Evolutionary conservation across 2,797 vertebrate genomes (phyloP).

Genomic region (Helicolenus hilgendorfi): DNA sequence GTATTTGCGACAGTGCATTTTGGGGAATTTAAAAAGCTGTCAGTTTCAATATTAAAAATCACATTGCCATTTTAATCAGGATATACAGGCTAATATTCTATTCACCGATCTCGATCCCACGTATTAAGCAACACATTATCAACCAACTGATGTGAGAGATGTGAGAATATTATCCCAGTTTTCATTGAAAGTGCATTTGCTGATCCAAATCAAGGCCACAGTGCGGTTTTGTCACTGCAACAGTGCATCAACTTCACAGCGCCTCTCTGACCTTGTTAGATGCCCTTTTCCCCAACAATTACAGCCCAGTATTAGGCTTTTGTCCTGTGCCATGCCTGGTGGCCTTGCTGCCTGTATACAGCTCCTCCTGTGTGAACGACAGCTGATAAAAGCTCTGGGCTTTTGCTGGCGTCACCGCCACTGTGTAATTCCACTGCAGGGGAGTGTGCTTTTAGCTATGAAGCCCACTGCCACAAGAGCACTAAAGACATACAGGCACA

Average conservation of each 20-base stretch:
- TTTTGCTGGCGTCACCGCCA: conserved; percentile 77
- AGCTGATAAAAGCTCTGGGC: conserved; percentile 85
- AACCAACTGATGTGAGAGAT: neutral
- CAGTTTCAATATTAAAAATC: neutral
- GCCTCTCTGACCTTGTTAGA: conserved; percentile 80
- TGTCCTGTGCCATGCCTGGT: conserved; percentile 74
- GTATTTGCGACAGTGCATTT: neutral
- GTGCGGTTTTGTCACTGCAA: conserved; percentile 47
- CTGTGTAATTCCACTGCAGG: conserved; percentile 86
- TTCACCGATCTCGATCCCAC: neutral
- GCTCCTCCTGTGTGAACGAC: conserved; percentile 83
- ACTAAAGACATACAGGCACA: conserved; percentile 80
- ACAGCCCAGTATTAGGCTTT: conserved; percentile 80
- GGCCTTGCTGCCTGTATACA: conserved; percentile 83
- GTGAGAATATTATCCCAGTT: conserved; percentile 21
- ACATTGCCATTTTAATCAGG: neutral
- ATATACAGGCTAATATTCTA: neutral
- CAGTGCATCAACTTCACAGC: conserved; percentile 55
- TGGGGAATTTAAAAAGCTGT: neutral
- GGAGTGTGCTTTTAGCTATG: conserved; percentile 86
- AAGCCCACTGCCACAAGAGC: conserved; percentile 78
- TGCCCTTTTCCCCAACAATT: conserved; percentile 75
- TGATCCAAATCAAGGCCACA: conserved; percentile 62
- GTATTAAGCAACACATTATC: neutral
- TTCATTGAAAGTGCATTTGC: conserved; percentile 35